Evolutionary conservation across 2,797 vertebrate genomes (phyloP).

Genomic region (Melanotaenia nigrans): DNA sequence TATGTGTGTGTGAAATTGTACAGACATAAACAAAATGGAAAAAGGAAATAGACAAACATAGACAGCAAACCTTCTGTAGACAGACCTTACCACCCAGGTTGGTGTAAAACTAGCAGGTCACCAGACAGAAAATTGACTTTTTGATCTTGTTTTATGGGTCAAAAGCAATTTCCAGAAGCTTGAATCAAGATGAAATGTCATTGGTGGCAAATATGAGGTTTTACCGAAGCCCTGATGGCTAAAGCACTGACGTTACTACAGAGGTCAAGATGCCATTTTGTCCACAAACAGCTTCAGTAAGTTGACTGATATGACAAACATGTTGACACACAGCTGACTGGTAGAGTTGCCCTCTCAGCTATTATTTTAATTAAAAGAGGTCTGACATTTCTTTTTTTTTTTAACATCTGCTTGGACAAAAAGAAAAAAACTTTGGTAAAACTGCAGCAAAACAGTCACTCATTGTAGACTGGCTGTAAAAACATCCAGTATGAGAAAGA

Average conservation of each 20-base stretch:
- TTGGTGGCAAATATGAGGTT: constrained; percentile 4
- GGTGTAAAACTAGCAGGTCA: constrained; percentile 29
- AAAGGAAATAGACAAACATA: constrained; percentile 53
- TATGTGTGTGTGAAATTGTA: constrained; percentile 22
- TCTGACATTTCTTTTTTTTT: neutral
- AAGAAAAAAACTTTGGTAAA: neutral
- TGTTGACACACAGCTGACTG: neutral
- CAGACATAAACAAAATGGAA: constrained; percentile 41
- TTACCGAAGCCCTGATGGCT: neutral
- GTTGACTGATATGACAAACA: neutral
- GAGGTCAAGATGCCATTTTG: neutral
- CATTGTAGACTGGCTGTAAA: neutral
- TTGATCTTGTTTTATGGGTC: constrained; percentile 19
- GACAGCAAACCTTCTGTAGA: constrained; percentile 22
- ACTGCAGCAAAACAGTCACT: neutral
- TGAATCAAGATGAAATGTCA: constrained; percentile 15
- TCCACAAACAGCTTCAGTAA: neutral
- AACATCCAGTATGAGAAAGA: neutral
- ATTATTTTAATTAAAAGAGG: too few relatives aligned
- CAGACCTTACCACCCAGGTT: constrained; percentile 16
- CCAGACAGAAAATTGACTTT: constrained; percentile 11
- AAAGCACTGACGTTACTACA: neutral
- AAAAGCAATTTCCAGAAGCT: constrained; percentile 21
- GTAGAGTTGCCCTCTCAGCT: neutral
- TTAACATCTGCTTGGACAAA: neutral